Evolutionary conservation across 2,797 vertebrate species (phyloP).

Genomic region (Oryzias sinensis): DNA sequence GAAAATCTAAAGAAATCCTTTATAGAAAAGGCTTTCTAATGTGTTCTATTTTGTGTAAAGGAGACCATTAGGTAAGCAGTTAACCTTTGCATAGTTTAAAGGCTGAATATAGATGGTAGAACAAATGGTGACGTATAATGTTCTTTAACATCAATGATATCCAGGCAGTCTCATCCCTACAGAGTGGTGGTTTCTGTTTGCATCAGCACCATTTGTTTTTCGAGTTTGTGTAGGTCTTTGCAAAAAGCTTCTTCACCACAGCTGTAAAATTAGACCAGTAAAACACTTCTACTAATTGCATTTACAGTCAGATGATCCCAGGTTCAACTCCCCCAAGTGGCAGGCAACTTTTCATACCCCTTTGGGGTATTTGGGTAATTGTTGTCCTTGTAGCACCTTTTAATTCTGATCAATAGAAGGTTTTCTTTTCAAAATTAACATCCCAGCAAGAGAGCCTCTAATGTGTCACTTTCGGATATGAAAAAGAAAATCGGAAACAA

Average conservation of each 20-base stretch:
- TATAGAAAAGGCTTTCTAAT: too few species aligned
- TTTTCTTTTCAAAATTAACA: constrained; percentile 48
- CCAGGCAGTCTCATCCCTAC: not conserved
- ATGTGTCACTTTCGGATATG: constrained; percentile 49
- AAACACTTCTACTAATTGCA: constrained; percentile 70
- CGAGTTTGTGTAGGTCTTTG: constrained; percentile 37
- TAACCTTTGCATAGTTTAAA: too few species aligned
- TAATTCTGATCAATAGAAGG: constrained; percentile 17
- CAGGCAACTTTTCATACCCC: constrained; percentile 35
- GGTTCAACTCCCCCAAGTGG: constrained; percentile 38
- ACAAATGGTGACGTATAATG: not conserved
- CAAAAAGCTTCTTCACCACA: constrained; percentile 52
- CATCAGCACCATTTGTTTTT: constrained; percentile 23
- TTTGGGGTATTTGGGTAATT: constrained; percentile 7
- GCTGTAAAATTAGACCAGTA: constrained; percentile 58
- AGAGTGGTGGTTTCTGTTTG: constrained; percentile 10
- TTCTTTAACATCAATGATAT: constrained; percentile 9
- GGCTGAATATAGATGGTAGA: not conserved
- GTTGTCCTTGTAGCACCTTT: constrained; percentile 4
- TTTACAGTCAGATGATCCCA: constrained; percentile 53
- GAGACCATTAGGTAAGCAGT: too few species aligned
- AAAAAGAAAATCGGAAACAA: constrained; percentile 40
- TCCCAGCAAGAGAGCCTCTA: constrained; percentile 45
- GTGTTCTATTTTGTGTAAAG: too few species aligned
- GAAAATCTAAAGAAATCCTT: too few species aligned